Base-by-base conservation (phyloP, 2,888 invertebrate genomes). In the Melipona bicolor region DNA sequence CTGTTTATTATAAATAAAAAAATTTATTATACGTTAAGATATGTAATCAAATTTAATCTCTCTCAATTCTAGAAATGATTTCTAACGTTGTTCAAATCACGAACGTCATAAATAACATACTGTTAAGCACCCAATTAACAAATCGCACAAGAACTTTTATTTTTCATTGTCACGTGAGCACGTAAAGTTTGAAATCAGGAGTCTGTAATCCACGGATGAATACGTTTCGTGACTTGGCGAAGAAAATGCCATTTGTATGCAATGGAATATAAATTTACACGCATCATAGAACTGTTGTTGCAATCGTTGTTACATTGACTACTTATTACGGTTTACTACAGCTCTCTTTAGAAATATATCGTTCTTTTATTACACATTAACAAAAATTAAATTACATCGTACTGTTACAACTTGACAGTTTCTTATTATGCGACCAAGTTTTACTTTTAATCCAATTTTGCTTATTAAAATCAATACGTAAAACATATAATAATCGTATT, bases 171-270 rank as follows among this genome's bases (percentile, higher is more conserved):
- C 61, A 52, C 32, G 24, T 50, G 50, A 50, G 70, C 24, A n/a
- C n/a, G n/a, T 17, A 61, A 43, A 62, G 49, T 65, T 72, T 36
- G 17, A 36, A 71, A 71, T 61, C 83, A 71, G 59, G 71, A 64
- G 50, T 17, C 76, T 73, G 56, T 85, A 59, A 72, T 73, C 59
- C 68, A 68, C 61, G 19, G 32, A 71, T 49, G 68, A 68, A 85
- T 68, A 64, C 27, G 62, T 65, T 65, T 77, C 74, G 71, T 68
- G 74, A 68, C 56, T 77, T 21, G 24, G 32, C 32, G 49, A 50
- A 43, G 75, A 59, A 81, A 80, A 74, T n/a, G n/a, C n/a, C n/a
- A 77, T 27, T 67, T 86, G 76, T 85, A 73, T 52, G 76, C 70
- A 85, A 87, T 36, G 64, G 62, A 54, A 73, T 24, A 71, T 24